Evolutionary conservation across 2,888 invertebrate genomes (phyloP).

Genomic region (Drosophila yooni): DNA sequence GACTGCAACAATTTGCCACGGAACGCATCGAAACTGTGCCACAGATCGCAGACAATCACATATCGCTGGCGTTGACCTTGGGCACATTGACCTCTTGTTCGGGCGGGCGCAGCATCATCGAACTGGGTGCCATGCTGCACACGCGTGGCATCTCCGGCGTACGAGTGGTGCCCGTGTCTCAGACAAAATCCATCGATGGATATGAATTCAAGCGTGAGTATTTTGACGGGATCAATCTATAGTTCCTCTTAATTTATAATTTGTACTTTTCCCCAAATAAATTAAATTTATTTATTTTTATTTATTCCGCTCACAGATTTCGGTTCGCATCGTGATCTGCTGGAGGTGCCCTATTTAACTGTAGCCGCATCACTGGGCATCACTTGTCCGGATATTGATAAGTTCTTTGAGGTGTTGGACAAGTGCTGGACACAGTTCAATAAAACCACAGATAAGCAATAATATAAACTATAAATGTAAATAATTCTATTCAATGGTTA

Average conservation of each 20-base stretch:
- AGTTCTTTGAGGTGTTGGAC: constrained; percentile 88
- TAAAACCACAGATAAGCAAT: neutral
- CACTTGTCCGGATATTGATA: constrained; percentile 88
- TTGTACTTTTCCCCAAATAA: neutral
- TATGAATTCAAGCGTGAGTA: constrained; percentile 86
- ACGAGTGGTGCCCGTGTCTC: constrained; percentile 87
- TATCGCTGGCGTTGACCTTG: constrained; percentile 88
- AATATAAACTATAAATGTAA: neutral
- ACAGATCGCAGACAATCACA: constrained; percentile 88
- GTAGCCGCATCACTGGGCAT: constrained; percentile 91
- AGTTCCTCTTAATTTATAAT: neutral
- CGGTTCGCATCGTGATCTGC: constrained; percentile 88
- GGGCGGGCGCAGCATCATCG: constrained; percentile 83
- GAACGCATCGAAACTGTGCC: constrained; percentile 87
- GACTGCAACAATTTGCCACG: constrained; percentile 86
- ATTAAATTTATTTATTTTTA: neutral
- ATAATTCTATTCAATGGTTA: neutral
- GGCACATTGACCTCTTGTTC: constrained; percentile 67
- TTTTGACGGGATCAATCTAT: neutral
- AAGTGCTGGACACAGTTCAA: constrained; percentile 85
- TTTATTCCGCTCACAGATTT: constrained; percentile 86
- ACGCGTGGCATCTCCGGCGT: constrained; percentile 90
- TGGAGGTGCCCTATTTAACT: constrained; percentile 88
- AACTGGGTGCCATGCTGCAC: constrained; percentile 90
- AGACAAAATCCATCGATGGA: constrained; percentile 86